Percentiles rank a stretch among this genome's conserved stretches.
Conservation (phyloP, 2,797 vertebrate species). For the Acipenser transmontanus region DNA sequence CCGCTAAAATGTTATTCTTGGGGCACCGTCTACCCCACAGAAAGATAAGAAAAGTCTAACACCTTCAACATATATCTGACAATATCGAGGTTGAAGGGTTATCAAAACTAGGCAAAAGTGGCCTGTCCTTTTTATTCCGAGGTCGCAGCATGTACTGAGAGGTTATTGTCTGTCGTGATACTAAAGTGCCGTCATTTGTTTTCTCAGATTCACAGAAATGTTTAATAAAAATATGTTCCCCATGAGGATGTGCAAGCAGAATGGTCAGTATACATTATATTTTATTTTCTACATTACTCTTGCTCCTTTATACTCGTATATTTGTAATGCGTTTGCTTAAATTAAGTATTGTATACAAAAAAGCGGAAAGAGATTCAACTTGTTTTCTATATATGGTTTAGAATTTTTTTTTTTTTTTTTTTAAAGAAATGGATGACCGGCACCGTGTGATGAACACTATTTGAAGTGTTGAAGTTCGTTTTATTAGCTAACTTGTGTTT, state of each 20-base stretch:
- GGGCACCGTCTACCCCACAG: slow-evolving; percentile 18
- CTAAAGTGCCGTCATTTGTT: not conserved
- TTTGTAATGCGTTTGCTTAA: not conserved
- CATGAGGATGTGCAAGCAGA: no score
- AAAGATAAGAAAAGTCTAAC: slow-evolving; percentile 34
- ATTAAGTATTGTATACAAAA: not conserved
- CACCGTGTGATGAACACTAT: no score
- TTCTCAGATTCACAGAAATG: not conserved
- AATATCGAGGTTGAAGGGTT: slow-evolving; percentile 56
- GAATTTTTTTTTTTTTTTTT: no score
- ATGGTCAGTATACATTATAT: not conserved
- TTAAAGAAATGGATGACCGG: no score
- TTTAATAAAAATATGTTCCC: no score
- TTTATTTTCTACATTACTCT: not conserved
- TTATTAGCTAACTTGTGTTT: no score
- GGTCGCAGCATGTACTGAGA: slow-evolving; percentile 22
- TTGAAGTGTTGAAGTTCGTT: no score
- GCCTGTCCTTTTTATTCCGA: slow-evolving; percentile 49
- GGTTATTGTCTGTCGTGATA: slow-evolving; percentile 21
- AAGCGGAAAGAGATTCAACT: no score
- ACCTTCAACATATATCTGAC: slow-evolving; percentile 35
- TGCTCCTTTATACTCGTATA: not conserved
- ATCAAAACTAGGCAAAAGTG: slow-evolving; percentile 57
- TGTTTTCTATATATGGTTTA: no score
- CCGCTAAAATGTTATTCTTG: no score